Conservation (phyloP, 2,888 invertebrate genomes). For the Ichneumoninae sp. region DNA sequence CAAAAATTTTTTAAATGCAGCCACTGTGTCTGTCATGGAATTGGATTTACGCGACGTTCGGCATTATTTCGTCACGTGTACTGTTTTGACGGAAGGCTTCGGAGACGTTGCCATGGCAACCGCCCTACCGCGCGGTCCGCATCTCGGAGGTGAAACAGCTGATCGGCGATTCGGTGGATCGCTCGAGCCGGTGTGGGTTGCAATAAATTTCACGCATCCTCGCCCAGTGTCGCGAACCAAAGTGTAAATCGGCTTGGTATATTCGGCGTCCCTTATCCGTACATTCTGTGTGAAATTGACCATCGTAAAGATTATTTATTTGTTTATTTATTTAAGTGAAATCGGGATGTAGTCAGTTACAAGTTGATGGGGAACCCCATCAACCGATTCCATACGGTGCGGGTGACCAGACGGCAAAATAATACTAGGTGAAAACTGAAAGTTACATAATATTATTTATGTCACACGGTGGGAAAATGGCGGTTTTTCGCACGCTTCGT, state of each 20-base stretch:
- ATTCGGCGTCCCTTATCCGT: conserved; percentile 95
- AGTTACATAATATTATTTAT: too few relatives aligned
- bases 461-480: too few relatives aligned
- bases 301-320: conserved; percentile 71
- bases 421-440: too few relatives aligned
- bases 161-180: background rate
- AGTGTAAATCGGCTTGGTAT: conserved; percentile 91
- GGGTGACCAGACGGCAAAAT: too few relatives aligned
- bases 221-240: too few relatives aligned
- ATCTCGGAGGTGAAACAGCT: background rate
- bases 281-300: conserved; percentile 85
- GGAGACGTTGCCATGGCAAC: conserved; percentile 68
- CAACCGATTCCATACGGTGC: too few relatives aligned
- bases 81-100: conserved; percentile 70
- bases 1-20: background rate
- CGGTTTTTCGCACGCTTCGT: too few relatives aligned
- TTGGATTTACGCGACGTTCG: background rate
- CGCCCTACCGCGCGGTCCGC: conserved; percentile 9
- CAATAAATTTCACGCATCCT: background rate
- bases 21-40: background rate
- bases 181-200: background rate
- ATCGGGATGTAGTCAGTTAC: too few relatives aligned
- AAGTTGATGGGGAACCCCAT: too few relatives aligned
- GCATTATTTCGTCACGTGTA: conserved; percentile 48
- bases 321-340: background rate